These are phyloP conservation scores for Semaprochilodus insignis DNA, from an alignment of 2,797 vertebrate species.

Conservation along the genomic window DNA sequence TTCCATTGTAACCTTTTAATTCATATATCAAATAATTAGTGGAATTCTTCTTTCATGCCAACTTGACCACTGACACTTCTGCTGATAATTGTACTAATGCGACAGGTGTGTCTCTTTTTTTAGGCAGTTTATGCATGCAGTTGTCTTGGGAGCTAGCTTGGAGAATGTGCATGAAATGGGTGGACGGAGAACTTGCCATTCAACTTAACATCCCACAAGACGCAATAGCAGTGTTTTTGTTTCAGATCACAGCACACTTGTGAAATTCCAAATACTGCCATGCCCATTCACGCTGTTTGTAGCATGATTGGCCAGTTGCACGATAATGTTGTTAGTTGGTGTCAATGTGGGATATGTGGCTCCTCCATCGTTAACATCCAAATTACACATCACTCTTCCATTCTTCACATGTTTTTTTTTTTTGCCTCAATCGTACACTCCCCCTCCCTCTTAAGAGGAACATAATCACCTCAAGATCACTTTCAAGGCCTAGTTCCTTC, in stretches of 20 bases:
- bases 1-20: no score
- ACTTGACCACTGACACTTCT: no score
- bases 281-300: neutral
- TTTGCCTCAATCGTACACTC: slow-evolving; percentile 40
- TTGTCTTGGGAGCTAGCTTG: neutral
- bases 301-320: neutral
- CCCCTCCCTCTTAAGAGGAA: slow-evolving; percentile 21
- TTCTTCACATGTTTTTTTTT: neutral
- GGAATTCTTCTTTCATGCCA: no score
- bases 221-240: neutral
- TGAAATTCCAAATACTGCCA: neutral
- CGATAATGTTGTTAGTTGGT: neutral
- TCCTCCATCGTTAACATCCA: slow-evolving; percentile 26
- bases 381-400: neutral
- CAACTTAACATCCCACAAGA: neutral
- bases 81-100: neutral
- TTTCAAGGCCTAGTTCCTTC: slow-evolving; percentile 42
- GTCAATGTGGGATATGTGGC: neutral
- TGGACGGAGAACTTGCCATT: neutral
- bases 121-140: neutral
- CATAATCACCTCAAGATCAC: slow-evolving; percentile 39
- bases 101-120: neutral
- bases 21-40: no score
- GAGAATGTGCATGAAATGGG: neutral
- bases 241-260: neutral